Evolutionary conservation across 2,113 vertebrate species (phyloP).

Genomic region (Hiodon alosoides): DNA sequence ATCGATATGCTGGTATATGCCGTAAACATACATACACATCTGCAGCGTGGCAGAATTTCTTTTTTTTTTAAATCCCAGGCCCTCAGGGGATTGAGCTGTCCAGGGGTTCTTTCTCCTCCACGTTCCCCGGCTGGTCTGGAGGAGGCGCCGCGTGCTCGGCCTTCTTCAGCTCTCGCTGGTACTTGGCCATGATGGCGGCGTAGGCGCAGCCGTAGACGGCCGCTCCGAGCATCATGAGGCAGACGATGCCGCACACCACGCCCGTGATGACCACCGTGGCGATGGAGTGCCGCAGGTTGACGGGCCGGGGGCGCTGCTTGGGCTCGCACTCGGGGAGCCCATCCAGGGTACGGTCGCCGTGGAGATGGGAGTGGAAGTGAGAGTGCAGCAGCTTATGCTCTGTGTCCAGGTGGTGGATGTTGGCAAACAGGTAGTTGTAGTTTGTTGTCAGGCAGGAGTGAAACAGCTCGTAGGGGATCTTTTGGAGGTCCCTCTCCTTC

Average conservation of each 20-base stretch:
- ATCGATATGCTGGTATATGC: background rate
- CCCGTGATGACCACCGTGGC: slow-evolving; percentile 89
- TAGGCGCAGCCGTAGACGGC: slow-evolving; percentile 90
- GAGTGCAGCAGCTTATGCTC: slow-evolving; percentile 53
- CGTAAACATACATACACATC: background rate
- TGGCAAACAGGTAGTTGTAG: slow-evolving; percentile 60
- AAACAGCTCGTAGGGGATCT: slow-evolving; percentile 86
- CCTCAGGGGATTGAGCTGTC: slow-evolving; percentile 67
- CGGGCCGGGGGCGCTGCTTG: slow-evolving; percentile 69
- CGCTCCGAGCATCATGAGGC: slow-evolving; percentile 91
- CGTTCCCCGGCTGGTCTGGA: slow-evolving; percentile 28
- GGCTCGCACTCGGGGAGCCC: slow-evolving; percentile 63
- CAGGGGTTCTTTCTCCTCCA: slow-evolving; percentile 65
- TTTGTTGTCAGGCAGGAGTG: slow-evolving; percentile 69
- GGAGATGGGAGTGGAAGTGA: slow-evolving; percentile 45
- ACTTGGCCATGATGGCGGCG: slow-evolving; percentile 82
- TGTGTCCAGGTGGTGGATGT: slow-evolving; percentile 57
- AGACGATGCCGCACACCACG: slow-evolving; percentile 86
- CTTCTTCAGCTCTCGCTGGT: slow-evolving; percentile 71
- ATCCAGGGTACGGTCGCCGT: slow-evolving; percentile 16
- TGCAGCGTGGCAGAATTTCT: background rate
- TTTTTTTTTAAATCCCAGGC: background rate
- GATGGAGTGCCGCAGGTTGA: slow-evolving; percentile 81
- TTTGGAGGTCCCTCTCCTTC: slow-evolving; percentile 77
- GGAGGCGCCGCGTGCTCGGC: slow-evolving; percentile 46